Conservation (phyloP, 2,797 vertebrate genomes). For the Platalea minor region DNA sequence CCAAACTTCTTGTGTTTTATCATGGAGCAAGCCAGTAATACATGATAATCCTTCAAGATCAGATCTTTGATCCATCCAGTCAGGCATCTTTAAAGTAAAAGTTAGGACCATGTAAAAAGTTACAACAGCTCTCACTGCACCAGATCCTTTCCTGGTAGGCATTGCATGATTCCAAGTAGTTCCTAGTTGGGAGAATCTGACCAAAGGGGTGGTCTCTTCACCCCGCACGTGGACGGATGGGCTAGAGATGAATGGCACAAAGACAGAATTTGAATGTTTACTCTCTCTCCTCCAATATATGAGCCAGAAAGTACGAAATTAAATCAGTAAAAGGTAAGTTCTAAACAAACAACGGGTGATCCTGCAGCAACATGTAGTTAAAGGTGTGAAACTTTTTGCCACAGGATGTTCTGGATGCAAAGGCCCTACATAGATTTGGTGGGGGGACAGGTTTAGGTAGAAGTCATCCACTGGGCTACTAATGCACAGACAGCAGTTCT, state of each 20-base stretch:
- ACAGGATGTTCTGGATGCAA: neutral
- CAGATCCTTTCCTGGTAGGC: neutral
- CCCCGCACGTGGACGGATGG: neutral
- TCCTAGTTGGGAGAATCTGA: neutral
- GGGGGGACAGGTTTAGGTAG: neutral
- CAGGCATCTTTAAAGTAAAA: neutral
- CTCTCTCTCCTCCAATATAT: neutral
- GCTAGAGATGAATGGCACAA: neutral
- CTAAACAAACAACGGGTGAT: neutral
- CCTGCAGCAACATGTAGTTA: neutral
- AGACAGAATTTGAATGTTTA: neutral
- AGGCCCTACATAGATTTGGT: neutral
- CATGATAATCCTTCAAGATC: neutral
- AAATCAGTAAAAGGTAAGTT: neutral
- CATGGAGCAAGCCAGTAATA: neutral
- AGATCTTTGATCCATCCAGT: neutral
- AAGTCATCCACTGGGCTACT: neutral
- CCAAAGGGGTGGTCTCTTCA: neutral
- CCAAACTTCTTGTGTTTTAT: neutral
- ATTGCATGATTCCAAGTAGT: neutral
- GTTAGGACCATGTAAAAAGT: neutral
- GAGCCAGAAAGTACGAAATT: neutral
- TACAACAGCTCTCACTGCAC: neutral
- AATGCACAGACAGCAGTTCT: neutral
- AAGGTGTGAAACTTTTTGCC: neutral